These are phyloP conservation scores for Gisinianus flammeolus DNA, from an alignment of 2,888 invertebrate species.

Conservation along the genomic window DNA sequence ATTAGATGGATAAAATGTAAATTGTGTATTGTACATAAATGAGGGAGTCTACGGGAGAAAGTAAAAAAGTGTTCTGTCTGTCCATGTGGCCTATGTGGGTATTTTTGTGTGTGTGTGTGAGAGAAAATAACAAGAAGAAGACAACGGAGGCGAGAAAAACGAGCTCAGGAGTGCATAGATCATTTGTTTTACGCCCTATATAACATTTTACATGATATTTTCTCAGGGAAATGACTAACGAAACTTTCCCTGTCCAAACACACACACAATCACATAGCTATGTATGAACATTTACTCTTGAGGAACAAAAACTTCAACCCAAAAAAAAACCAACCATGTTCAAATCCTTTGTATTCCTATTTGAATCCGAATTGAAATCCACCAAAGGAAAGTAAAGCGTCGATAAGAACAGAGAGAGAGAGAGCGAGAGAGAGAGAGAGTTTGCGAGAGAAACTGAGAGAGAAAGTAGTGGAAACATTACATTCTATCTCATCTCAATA, in stretches of 20 bases:
- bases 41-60: too few species aligned
- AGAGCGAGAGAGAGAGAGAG: background rate
- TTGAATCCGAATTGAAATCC: too few species aligned
- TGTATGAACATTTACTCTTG: too few species aligned
- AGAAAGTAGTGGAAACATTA: background rate
- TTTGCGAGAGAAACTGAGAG: background rate
- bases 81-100: too few species aligned
- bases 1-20: background rate
- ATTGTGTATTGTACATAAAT: slow-evolving; percentile 8
- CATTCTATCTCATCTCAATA: too few species aligned
- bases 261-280: background rate
- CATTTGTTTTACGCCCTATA: slow-evolving; percentile 44
- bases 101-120: too few species aligned
- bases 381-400: background rate
- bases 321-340: too few species aligned
- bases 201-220: slow-evolving; percentile 5
- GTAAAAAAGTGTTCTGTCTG: too few species aligned
- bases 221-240: slow-evolving; percentile 1
- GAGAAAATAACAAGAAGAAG: too few species aligned
- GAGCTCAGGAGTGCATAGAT: slow-evolving; percentile 39
- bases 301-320: too few species aligned
- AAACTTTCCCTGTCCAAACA: slow-evolving; percentile 27
- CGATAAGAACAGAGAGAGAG: background rate
- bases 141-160: slow-evolving; percentile 32
- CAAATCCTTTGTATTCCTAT: too few species aligned